Evolutionary conservation across 2,797 vertebrate genomes (phyloP), one percentile per base, ranked within the genome.

Genomic region (Sebastes hubbsi): DNA sequence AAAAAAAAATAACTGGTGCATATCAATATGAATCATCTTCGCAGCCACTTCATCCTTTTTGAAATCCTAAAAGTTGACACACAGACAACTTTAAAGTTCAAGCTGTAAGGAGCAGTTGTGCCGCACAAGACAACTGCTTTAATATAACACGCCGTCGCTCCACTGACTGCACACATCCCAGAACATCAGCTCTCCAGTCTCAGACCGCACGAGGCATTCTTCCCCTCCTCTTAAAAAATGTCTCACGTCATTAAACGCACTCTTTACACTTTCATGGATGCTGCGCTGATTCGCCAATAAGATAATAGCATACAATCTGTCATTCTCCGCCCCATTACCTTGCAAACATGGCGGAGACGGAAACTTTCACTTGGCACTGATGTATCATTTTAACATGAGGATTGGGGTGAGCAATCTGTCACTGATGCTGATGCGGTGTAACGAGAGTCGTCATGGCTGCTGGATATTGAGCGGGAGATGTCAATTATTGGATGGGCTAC

Each of bases 241-340:
- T 82, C 89, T 88, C 84, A 89, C 64, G 2, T 88, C 94, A 95
- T 96, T 95, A 95, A 90, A 76, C 64, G 65, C 84, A 71, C 85
- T 77, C 77, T 84, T 88, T 68, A 86, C 80, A 91, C 77, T 83
- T 87, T 83, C 84, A 86, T 58, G 79, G 88, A 78, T 55, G 80
- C 87, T 77, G 71, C 82, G 24, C 89, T 82, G 90, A 93, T 93
- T 94, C 87, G 83, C 87, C 87, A 86, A 90, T 91, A 92, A 91
- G 93, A 92, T 95, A 94, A 95, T 94, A 87, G 92, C 90, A 67
- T 75, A 62, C 88, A 87, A 93, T 95, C 87, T 91, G 91, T 95
- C 93, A 93, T 88, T 92, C 84, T 87, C 80, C 86, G 77, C 75
- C 68, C 90, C 93, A 95, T 96, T 95, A 94, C 88, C 85, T 83